A percentile compares a stretch with the other conserved stretches of the same genome.
phyloP scores from a whole-genome alignment of 2,888 invertebrate species.

The Therioaphis trifolii region DNA sequence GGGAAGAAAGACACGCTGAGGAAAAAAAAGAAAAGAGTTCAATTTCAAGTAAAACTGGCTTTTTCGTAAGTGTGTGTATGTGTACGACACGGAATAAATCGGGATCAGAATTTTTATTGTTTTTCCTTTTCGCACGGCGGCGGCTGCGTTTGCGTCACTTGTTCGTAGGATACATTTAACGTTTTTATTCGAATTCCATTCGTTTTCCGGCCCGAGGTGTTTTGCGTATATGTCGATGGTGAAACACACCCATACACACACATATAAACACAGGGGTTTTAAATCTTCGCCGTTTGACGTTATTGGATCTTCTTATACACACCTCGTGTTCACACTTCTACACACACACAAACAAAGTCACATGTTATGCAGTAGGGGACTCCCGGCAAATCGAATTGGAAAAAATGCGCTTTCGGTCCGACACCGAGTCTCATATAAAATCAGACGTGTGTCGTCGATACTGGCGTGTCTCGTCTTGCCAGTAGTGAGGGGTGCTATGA shows the following conservation, averaged over 20 bases:
- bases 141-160: slow-evolving; percentile 18
- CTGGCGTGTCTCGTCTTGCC: background rate
- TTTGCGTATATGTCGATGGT: slow-evolving; percentile 25
- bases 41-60: slow-evolving; percentile 47
- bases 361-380: background rate
- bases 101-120: slow-evolving; percentile 62
- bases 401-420: slow-evolving; percentile 31
- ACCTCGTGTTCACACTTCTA: slow-evolving; percentile 2
- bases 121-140: slow-evolving; percentile 28
- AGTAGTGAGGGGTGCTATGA: background rate
- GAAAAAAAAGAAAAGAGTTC: slow-evolving; percentile 15
- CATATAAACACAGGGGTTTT: background rate
- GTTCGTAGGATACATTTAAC: slow-evolving; percentile 47
- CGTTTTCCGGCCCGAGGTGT: slow-evolving; percentile 44
- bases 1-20: background rate
- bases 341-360: background rate
- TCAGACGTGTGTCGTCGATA: background rate
- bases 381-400: slow-evolving; percentile 33
- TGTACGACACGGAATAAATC: slow-evolving; percentile 56
- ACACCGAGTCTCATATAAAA: slow-evolving; percentile 23
- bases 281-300: slow-evolving; percentile 56
- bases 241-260: background rate
- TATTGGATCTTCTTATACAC: slow-evolving; percentile 51
- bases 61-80: background rate
- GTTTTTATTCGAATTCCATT: slow-evolving; percentile 63